phyloP scores from a whole-genome alignment of 1,140 invertebrate genomes.

The Cydia splendana region DNA sequence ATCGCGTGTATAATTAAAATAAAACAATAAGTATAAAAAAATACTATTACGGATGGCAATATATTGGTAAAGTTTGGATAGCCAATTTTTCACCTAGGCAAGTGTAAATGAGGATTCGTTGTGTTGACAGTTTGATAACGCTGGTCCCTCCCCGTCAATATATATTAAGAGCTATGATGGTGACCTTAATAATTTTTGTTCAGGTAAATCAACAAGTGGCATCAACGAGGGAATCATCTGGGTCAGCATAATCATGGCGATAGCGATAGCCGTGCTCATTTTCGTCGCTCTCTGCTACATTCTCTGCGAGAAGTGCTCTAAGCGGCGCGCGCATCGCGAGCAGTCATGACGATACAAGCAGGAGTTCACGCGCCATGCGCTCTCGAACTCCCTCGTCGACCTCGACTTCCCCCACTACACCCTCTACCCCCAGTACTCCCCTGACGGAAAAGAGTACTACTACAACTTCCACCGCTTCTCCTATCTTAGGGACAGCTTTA shows the following conservation, averaged over 20 bases:
- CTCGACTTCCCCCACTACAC: slow-evolving; percentile 67
- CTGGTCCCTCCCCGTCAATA: too few relatives aligned
- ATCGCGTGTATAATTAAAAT: too few relatives aligned
- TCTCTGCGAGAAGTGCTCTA: slow-evolving; percentile 88
- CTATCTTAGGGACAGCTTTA: slow-evolving; percentile 67
- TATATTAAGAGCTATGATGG: too few relatives aligned
- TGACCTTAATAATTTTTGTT: slow-evolving; percentile 37
- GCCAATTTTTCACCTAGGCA: too few relatives aligned
- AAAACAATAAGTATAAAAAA: too few relatives aligned
- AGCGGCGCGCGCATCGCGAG: slow-evolving; percentile 85
- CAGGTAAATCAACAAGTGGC: slow-evolving; percentile 87
- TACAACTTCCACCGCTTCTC: slow-evolving; percentile 75
- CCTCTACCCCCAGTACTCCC: slow-evolving; percentile 72
- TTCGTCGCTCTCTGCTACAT: slow-evolving; percentile 90
- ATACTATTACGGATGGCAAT: too few relatives aligned
- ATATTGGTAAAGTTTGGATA: too few relatives aligned
- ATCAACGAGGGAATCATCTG: slow-evolving; percentile 93
- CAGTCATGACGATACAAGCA: slow-evolving; percentile 83
- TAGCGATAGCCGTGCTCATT: slow-evolving; percentile 89
- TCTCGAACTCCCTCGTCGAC: slow-evolving; percentile 66
- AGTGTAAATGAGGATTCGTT: background rate
- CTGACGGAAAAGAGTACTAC: slow-evolving; percentile 72
- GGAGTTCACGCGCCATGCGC: slow-evolving; percentile 72
- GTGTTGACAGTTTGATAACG: too few relatives aligned
- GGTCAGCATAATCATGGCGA: slow-evolving; percentile 92